Base-by-base conservation (phyloP, 2,797 vertebrate species). In the Centroberyx gerrardi region DNA sequence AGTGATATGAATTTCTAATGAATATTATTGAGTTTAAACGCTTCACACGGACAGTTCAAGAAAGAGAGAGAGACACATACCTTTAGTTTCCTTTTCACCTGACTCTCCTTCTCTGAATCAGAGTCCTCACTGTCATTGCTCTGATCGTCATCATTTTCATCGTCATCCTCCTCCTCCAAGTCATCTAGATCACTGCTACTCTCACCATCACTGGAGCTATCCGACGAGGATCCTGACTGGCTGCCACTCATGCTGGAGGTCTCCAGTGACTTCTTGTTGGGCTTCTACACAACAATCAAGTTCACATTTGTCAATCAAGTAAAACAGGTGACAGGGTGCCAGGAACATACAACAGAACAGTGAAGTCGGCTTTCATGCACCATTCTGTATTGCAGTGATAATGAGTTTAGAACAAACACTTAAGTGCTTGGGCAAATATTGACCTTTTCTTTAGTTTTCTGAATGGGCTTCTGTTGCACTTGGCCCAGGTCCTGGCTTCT, bases 131-230 rank as follows among this genome's bases (percentile, higher is more conserved):
- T 97, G 90, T 96, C 96, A 62, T 93, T 93, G 90, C 95, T 97
- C 88, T 93, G 96, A 88, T 96, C 95, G 36, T 95, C 93, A 33
- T 96, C 93, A 2, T 94, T 93, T 38, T 93, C 93, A 40, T 94
- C 92, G 14, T 94, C 95, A 4, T 96, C 95, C 3, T 96, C 96
- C 46, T 97, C 96, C 59, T 97, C 97, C 49, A 97, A 86, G 81
- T 98, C 96, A 29, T 98, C 97, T 0, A 96, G 96, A 87, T 98
- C 97, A 77, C 96, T 97, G 80, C 96, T 98, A 82, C 95, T 96
- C 59, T 97, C 93, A 8, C 94, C 95, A 84, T 97, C 96, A 74
- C 96, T 98, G 40, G 97, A 97, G 82, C 96, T 97, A 83, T 96
- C 97, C 14, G 97, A 97, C 55, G 96, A 94, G 52, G 97, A 97